Evolutionary conservation across 1,140 invertebrate genomes (phyloP).

Genomic region (Pemphigus obesinymphae): DNA sequence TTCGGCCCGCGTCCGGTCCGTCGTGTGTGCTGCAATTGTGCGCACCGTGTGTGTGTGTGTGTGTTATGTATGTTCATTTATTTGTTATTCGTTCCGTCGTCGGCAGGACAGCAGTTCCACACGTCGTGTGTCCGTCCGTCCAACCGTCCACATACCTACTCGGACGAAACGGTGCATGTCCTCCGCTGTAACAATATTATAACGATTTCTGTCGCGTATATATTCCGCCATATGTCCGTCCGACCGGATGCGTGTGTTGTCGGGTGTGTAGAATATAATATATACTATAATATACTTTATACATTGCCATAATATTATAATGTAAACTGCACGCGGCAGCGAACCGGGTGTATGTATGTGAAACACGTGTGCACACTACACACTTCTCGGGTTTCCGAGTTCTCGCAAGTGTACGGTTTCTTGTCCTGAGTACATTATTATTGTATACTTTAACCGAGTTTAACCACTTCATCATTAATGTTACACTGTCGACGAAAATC

Average conservation of each 20-base stretch:
- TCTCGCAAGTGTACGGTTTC: slow-evolving; percentile 31
- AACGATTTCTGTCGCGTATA: slow-evolving; percentile 6
- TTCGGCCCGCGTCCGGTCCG: neutral
- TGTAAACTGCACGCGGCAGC: neutral
- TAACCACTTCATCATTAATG: neutral
- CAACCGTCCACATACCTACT: neutral
- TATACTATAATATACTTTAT: too few species aligned
- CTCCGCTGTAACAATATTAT: neutral
- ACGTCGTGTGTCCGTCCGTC: neutral
- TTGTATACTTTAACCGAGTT: neutral
- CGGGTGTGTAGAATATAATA: neutral
- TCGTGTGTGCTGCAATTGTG: neutral
- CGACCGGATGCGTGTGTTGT: slow-evolving; percentile 10
- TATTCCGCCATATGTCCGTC: slow-evolving; percentile 8
- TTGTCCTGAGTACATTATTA: neutral
- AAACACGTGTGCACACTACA: slow-evolving; percentile 22
- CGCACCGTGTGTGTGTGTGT: neutral
- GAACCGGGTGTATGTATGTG: neutral
- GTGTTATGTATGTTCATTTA: neutral
- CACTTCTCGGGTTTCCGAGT: slow-evolving; percentile 37
- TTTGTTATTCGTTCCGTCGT: neutral
- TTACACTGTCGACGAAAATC: neutral
- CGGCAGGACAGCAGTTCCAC: too few species aligned
- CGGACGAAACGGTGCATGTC: slow-evolving; percentile 2
- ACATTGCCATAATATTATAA: neutral